Base-by-base conservation (phyloP, 2,888 invertebrate genomes). In the Oasisia sp. region DNA sequence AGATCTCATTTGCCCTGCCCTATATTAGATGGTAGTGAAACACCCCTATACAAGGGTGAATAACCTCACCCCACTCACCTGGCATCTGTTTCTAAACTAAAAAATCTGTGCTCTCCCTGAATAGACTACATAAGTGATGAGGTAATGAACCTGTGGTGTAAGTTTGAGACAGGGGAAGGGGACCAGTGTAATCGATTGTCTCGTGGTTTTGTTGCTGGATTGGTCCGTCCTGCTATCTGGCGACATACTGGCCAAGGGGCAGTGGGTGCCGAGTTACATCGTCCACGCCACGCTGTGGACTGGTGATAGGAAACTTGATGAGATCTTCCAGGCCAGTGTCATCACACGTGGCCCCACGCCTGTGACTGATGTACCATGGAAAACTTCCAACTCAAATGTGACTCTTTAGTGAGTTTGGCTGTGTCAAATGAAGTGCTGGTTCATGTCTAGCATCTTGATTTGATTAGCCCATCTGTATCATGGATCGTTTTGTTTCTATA, bases 331-430 rank as follows among this genome's bases (percentile, higher is more conserved):
- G 74, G 74, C 74, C n/a, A 27, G 74, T 74, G 27, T 19, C 1
- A 7, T n/a, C 74, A 27, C n/a, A 27, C n/a, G 74, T 74, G 74
- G 74, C 27, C 74, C 74, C 14, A 74, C 5, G 50, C 9, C 50
- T 50, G 50, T 9, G 5, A 8, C 0, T 50, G 9, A 14, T 50
- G 9, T 50, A 50, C 27, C 14, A 27, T 74, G 74, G 74, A 74
- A 74, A 74, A 74, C n/a, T 74, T 74, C 74, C 74, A 74, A 74
- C 74, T 74, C n/a, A n/a, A 74, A 74, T 74, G 74, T 74, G 74
- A 74, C 74, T 74, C 27, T 74, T n/a, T 27, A 74, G 14, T 7
- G n/a, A 19, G n/a, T 74, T n/a, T 27, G 27, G 74, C 74, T 27
- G n/a, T n/a, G 0, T 74, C 74, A 74, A 7, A 27, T 38, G n/a